A percentile compares a stretch with the other conserved stretches of the same genome.
phyloP scores from a whole-genome alignment of 2,113 vertebrate genomes.

The Microtus pennsylvanicus region DNA sequence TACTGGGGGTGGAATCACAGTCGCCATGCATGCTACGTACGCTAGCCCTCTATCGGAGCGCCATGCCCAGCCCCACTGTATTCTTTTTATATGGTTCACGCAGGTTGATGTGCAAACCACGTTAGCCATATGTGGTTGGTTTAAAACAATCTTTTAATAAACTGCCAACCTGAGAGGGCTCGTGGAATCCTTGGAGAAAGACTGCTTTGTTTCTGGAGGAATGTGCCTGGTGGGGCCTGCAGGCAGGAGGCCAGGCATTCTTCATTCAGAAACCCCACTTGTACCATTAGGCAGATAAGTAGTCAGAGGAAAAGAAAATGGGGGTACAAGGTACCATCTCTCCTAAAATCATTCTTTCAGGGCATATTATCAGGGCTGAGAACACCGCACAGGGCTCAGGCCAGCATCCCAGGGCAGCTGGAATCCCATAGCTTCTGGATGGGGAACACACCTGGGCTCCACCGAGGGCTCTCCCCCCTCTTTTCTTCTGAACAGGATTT shows the following conservation, averaged over 20 bases:
- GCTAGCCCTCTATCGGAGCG: not conserved
- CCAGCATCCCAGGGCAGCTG: not conserved
- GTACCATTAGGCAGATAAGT: not conserved
- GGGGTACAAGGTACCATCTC: not conserved
- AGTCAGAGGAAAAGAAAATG: not conserved
- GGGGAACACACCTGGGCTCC: too few relatives aligned
- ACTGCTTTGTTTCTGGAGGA: slow-evolving; percentile 36
- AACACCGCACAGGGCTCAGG: fast-evolving
- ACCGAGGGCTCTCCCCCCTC: not conserved
- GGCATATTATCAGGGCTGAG: not conserved
- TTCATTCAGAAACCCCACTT: not conserved
- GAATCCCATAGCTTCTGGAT: not conserved
- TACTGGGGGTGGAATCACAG: too few relatives aligned
- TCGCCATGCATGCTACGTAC: fast-evolving
- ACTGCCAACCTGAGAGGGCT: not conserved
- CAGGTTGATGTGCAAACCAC: not conserved
- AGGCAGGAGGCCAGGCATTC: not conserved
- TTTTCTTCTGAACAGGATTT: not conserved
- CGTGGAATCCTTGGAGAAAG: not conserved
- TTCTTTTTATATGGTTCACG: not conserved
- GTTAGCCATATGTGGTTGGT: not conserved
- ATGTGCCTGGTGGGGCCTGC: not conserved
- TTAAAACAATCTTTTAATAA: not conserved
- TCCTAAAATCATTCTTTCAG: not conserved
- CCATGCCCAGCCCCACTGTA: fast-evolving